These are phyloP conservation scores for Rhopalosiphum maidis DNA, from an alignment of 1,140 invertebrate species.

Conservation along the genomic window DNA sequence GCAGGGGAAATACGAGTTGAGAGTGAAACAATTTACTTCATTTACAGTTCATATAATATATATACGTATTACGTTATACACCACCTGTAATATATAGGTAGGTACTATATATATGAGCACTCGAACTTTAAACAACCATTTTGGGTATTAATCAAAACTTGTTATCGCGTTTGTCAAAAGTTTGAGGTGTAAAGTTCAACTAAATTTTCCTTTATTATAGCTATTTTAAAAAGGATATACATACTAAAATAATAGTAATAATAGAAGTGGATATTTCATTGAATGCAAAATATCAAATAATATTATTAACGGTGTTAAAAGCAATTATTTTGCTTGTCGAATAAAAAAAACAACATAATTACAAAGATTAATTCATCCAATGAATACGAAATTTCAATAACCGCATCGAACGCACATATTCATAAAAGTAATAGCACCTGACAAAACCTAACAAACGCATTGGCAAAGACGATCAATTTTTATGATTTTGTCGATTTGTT, in stretches of 20 bases:
- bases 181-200: neutral
- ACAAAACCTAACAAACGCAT: neutral
- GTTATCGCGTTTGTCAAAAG: constrained; percentile 7
- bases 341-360: neutral
- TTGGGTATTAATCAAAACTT: constrained; percentile 17
- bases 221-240: neutral
- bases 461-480: neutral
- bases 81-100: neutral
- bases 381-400: neutral
- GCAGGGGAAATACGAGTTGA: neutral
- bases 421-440: neutral
- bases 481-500: neutral
- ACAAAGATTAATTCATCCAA: neutral
- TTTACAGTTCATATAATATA: neutral
- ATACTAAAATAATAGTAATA: neutral
- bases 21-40: neutral
- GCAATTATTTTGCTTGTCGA: neutral
- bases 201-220: neutral
- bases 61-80: neutral
- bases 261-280: neutral
- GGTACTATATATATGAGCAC: neutral
- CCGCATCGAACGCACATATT: neutral
- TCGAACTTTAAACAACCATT: neutral
- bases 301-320: neutral
- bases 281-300: neutral